A percentile compares a stretch with the other conserved stretches of the same genome.
These are phyloP conservation scores for Nymphalis urticae DNA, from an alignment of 2,888 invertebrate species.

Conservation along the genomic window DNA sequence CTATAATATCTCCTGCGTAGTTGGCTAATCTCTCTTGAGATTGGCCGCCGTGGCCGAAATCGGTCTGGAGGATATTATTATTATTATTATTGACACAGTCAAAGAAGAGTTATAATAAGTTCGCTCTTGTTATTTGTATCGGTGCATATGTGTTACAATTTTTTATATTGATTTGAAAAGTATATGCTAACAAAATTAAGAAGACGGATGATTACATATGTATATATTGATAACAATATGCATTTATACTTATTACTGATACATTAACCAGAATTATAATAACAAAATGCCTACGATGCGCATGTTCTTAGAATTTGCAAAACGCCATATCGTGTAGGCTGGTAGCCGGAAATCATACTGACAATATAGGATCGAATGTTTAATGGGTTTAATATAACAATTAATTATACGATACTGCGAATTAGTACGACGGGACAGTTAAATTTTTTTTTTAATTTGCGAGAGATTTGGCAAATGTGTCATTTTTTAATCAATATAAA, in stretches of 20 bases:
- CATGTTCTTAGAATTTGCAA: slow-evolving; percentile 23
- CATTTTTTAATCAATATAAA: no score
- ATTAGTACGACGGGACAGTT: not conserved
- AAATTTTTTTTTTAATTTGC: not conserved
- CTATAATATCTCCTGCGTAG: no score
- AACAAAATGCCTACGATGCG: slow-evolving; percentile 23
- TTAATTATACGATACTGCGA: slow-evolving; percentile 21
- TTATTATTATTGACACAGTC: no score
- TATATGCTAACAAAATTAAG: not conserved
- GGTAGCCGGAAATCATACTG: slow-evolving; percentile 44
- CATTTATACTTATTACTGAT: slow-evolving; percentile 2
- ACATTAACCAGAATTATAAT: slow-evolving; percentile 23
- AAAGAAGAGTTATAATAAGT: no score
- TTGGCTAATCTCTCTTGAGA: no score
- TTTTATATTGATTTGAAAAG: no score
- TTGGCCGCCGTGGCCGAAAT: no score
- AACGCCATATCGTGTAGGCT: slow-evolving; percentile 33
- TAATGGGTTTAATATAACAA: slow-evolving; percentile 30
- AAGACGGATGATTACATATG: not conserved
- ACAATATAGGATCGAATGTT: slow-evolving; percentile 39
- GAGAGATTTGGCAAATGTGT: no score
- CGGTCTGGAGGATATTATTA: no score
- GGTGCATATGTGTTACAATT: no score
- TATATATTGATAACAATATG: not conserved
- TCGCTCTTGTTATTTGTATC: no score